Evolutionary conservation across 2,888 invertebrate genomes (phyloP).

Genomic region (Lymantria monacha): DNA sequence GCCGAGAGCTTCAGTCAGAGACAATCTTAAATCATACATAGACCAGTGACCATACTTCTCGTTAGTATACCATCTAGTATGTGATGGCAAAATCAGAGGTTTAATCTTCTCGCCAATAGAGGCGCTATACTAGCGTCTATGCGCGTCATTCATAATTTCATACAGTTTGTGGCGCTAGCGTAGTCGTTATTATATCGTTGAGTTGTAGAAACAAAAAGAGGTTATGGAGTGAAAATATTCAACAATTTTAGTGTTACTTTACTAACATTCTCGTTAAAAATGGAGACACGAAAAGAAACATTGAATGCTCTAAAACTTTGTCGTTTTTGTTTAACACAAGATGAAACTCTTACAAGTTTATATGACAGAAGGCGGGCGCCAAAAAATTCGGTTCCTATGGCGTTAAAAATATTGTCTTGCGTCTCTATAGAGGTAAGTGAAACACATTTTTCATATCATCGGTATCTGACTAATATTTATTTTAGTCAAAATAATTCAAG

Average conservation of each 20-base stretch:
- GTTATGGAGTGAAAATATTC: conserved; percentile 54
- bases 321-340: conserved; percentile 87
- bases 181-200: conserved; percentile 16
- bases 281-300: conserved; percentile 84
- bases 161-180: conserved; percentile 48
- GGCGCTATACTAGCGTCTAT: conserved; percentile 38
- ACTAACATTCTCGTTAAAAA: conserved; percentile 44
- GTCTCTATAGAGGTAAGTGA: conserved; percentile 87
- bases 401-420: conserved; percentile 89
- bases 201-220: conserved; percentile 29
- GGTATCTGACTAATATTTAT: neutral
- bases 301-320: conserved; percentile 86
- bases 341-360: conserved; percentile 84
- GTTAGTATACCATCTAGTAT: conserved; percentile 33
- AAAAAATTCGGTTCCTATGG: conserved; percentile 85
- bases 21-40: too few relatives aligned
- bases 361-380: conserved; percentile 81
- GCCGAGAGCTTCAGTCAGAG: too few relatives aligned
- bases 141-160: conserved; percentile 18
- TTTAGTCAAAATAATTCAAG: neutral
- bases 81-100: conserved; percentile 18
- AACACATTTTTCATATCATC: conserved; percentile 6
- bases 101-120: conserved; percentile 27
- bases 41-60: too few relatives aligned
- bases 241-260: conserved; percentile 25